Conservation (phyloP, 2,113 vertebrate genomes). For the Athene cunicularia region DNA sequence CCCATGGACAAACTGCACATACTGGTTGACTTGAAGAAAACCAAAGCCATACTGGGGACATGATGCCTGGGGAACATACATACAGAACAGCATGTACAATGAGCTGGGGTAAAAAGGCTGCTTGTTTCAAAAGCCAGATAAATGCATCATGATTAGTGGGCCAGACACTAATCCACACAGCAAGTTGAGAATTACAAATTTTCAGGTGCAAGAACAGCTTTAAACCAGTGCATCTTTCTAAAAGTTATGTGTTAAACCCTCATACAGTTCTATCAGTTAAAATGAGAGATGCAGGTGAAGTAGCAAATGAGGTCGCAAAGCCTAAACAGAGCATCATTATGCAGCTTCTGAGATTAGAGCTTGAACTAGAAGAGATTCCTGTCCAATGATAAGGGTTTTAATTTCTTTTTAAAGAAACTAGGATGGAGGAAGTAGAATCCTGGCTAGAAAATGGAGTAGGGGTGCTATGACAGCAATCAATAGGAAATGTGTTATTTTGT, state of each 20-base stretch:
- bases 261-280: not conserved
- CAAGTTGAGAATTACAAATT: not conserved
- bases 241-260: not conserved
- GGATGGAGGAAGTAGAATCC: not conserved
- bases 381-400: not conserved
- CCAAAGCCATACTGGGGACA: not conserved
- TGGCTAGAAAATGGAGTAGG: not conserved
- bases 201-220: not conserved
- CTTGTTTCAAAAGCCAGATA: not conserved
- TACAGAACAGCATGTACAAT: not conserved
- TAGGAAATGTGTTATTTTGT: not conserved
- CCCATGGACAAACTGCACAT: not conserved
- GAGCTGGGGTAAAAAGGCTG: not conserved
- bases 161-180: not conserved
- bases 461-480: not conserved
- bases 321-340: not conserved
- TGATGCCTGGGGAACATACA: not conserved
- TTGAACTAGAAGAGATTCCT: not conserved
- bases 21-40: not conserved
- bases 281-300: not conserved
- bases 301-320: not conserved
- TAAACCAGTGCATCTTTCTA: not conserved
- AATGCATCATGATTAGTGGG: fast-evolving
- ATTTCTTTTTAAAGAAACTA: not conserved
- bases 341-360: not conserved